Percentiles rank a stretch among this genome's conserved stretches.
Evolutionary conservation across 2,888 invertebrate genomes (phyloP).

Genomic region (Camptogramma bilineatum): DNA sequence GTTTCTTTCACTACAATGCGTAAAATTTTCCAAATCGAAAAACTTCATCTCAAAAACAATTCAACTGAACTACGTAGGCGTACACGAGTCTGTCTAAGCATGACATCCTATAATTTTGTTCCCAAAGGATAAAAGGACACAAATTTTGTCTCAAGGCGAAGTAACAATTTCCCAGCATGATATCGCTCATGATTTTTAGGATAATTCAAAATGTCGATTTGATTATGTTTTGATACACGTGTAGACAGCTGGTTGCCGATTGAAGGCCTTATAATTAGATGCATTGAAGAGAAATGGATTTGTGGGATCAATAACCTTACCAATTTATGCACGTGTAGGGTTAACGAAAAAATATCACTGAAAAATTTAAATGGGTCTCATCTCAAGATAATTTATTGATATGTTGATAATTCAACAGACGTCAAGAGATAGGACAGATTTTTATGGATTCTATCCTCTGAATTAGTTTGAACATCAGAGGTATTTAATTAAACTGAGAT

Average conservation of each 20-base stretch:
- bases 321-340: not conserved
- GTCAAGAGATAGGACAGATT: too few relatives aligned
- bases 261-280: conserved; percentile 1
- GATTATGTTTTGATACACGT: conserved; percentile 38
- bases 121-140: conserved; percentile 30
- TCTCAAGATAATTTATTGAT: too few relatives aligned
- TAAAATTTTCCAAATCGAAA: too few relatives aligned
- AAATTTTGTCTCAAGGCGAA: conserved; percentile 51
- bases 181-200: conserved; percentile 32
- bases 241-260: conserved; percentile 14
- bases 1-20: too few relatives aligned
- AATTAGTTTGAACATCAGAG: too few relatives aligned
- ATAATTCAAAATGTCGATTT: not conserved
- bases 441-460: too few relatives aligned
- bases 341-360: too few relatives aligned
- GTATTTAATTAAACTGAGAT: too few relatives aligned
- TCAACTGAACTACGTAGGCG: conserved; percentile 51
- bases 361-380: too few relatives aligned
- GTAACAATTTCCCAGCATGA: conserved; percentile 49
- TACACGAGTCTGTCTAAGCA: conserved; percentile 47
- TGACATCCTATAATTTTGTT: conserved; percentile 1
- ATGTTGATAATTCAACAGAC: too few relatives aligned
- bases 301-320: not conserved
- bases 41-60: too few relatives aligned
- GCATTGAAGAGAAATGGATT: not conserved